Percentiles rank a stretch among this genome's conserved stretches.
These are phyloP conservation scores for Diadumene lineata DNA, from an alignment of 92 coral and sea anemone genomes.

Conservation along the genomic window DNA sequence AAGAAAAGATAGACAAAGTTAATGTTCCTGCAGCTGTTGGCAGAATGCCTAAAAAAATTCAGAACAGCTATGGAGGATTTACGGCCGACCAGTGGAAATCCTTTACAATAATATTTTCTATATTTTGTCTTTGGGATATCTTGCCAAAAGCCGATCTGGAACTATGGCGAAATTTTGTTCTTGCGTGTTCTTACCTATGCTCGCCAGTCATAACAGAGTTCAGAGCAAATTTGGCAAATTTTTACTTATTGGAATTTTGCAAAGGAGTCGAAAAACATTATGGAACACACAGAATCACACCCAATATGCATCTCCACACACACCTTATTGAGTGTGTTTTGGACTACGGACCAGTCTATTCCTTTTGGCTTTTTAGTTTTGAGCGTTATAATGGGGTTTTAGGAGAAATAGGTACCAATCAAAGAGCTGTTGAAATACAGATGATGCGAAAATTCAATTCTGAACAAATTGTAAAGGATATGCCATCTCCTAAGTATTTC, in stretches of 20 bases:
- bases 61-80: slow-evolving; percentile 44
- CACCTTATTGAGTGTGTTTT: slow-evolving; percentile 26
- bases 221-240: slow-evolving; percentile 18
- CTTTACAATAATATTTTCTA: slow-evolving; percentile 25
- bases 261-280: slow-evolving; percentile 36
- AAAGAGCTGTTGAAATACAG: slow-evolving; percentile 33
- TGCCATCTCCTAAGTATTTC: slow-evolving; percentile 40
- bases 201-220: slow-evolving; percentile 23
- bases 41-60: slow-evolving; percentile 38
- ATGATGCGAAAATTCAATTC: slow-evolving; percentile 31
- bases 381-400: slow-evolving; percentile 33
- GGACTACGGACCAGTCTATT: slow-evolving; percentile 12
- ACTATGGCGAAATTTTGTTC: neutral
- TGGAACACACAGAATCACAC: slow-evolving; percentile 37
- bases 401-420: slow-evolving; percentile 27
- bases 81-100: slow-evolving; percentile 59
- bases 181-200: neutral
- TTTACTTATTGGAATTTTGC: slow-evolving; percentile 29
- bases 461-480: slow-evolving; percentile 37
- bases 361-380: slow-evolving; percentile 33
- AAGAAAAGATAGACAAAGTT: neutral
- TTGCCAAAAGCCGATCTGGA: slow-evolving; percentile 23
- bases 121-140: slow-evolving; percentile 25
- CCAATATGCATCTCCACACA: slow-evolving; percentile 58
- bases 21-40: slow-evolving; percentile 29